These are phyloP conservation scores for Elaeidobius kamerunicus DNA, from an alignment of 2,888 invertebrate genomes.

Conservation along the genomic window DNA sequence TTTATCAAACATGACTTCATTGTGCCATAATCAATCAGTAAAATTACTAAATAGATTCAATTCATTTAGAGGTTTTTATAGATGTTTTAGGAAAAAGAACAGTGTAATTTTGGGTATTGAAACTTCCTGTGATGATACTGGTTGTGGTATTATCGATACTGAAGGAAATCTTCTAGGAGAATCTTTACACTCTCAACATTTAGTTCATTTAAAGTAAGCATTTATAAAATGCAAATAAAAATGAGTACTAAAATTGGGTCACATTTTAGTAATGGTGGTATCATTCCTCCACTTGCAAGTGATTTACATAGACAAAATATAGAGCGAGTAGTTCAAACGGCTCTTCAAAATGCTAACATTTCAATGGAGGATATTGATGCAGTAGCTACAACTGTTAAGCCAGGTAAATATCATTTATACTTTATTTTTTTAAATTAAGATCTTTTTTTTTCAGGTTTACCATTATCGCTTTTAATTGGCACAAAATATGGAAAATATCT, in stretches of 20 bases:
- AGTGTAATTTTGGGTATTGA: slow-evolving; percentile 83
- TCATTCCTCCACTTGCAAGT: slow-evolving; percentile 83
- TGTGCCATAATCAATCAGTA: not conserved
- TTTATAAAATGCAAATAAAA: not conserved
- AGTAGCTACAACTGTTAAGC: slow-evolving; percentile 88
- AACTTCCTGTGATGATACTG: slow-evolving; percentile 97
- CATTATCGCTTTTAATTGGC: slow-evolving; percentile 76
- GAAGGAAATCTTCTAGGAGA: slow-evolving; percentile 75
- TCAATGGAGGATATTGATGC: slow-evolving; percentile 70
- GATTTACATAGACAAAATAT: slow-evolving; percentile 80
- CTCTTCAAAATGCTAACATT: slow-evolving; percentile 61
- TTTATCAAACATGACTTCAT: not conserved
- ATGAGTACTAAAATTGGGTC: not conserved
- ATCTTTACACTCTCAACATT: slow-evolving; percentile 75
- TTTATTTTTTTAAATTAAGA: slow-evolving; percentile 1
- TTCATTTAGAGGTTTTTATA: not conserved
- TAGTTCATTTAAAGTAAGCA: slow-evolving; percentile 66
- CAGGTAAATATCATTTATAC: slow-evolving; percentile 52
- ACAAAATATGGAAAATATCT: slow-evolving; percentile 77
- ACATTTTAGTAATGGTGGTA: slow-evolving; percentile 71
- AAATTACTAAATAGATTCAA: slow-evolving; percentile 1
- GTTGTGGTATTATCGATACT: slow-evolving; percentile 79
- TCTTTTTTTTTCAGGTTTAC: slow-evolving; percentile 56
- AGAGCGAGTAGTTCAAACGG: slow-evolving; percentile 64
- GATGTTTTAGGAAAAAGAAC: slow-evolving; percentile 4